Evolutionary conservation across 30 jellyfish, hydroid and myxozoan genomes (phyloP).

Genomic region (Chironex yamaguchii): DNA sequence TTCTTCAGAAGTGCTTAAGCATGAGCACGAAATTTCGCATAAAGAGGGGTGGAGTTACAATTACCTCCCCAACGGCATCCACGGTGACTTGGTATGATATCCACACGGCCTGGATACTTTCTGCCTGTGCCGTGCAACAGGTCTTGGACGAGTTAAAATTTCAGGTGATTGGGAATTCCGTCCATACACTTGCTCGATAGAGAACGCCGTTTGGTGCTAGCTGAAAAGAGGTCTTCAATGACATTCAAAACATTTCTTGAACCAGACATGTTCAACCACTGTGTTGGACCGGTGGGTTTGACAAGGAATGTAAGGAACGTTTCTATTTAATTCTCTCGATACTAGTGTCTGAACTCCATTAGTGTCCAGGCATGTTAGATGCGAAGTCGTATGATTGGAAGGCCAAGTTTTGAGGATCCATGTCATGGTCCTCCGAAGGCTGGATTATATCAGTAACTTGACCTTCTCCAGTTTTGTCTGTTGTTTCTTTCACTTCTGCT

Average conservation of each 20-base stretch:
- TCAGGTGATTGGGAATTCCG: background rate
- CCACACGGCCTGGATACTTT: slow-evolving; percentile 41
- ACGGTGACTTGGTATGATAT: slow-evolving; percentile 36
- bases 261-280: slow-evolving; percentile 40
- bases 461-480: slow-evolving; percentile 22
- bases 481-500: slow-evolving; percentile 2
- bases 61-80: slow-evolving; percentile 13
- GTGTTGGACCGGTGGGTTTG: slow-evolving; percentile 58
- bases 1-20: slow-evolving; percentile 27
- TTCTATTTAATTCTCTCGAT: slow-evolving; percentile 4
- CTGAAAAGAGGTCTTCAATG: slow-evolving; percentile 33
- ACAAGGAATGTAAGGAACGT: slow-evolving; percentile 36
- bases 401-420: slow-evolving; percentile 12
- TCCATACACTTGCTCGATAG: background rate
- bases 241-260: slow-evolving; percentile 27
- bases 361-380: slow-evolving; percentile 43
- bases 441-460: background rate
- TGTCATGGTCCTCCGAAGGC: background rate
- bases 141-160: slow-evolving; percentile 26
- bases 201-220: slow-evolving; percentile 30
- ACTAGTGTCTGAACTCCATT: slow-evolving; percentile 35
- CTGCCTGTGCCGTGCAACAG: slow-evolving; percentile 55
- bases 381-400: slow-evolving; percentile 51
- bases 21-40: slow-evolving; percentile 14
- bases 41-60: too few relatives aligned